Evolutionary conservation across 2,888 invertebrate species (phyloP).

Genomic region (Tachina fera): DNA sequence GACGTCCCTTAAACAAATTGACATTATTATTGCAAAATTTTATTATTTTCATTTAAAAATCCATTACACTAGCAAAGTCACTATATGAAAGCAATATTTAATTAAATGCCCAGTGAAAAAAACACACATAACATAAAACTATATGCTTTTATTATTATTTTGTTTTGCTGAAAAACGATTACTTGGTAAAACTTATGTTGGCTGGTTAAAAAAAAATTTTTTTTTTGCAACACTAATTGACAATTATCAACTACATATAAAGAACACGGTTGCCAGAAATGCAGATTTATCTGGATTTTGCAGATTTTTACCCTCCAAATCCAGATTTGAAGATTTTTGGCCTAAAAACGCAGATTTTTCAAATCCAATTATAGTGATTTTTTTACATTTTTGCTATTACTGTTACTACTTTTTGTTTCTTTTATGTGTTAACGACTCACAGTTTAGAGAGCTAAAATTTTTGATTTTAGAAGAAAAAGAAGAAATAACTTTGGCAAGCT

Average conservation of each 20-base stretch:
- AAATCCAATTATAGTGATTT: too few relatives aligned
- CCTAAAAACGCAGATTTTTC: too few relatives aligned
- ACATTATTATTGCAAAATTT: conserved; percentile 27
- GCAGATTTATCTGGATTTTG: too few relatives aligned
- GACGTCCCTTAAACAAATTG: conserved; percentile 9
- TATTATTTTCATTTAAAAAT: conserved; percentile 24
- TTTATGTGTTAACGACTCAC: too few relatives aligned
- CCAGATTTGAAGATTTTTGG: too few relatives aligned
- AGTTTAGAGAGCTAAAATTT: too few relatives aligned
- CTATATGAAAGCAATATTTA: conserved; percentile 6
- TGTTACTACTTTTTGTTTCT: too few relatives aligned
- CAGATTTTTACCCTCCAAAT: too few relatives aligned
- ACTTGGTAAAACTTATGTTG: conserved; percentile 45
- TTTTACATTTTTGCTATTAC: too few relatives aligned
- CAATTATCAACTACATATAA: conserved; percentile 52
- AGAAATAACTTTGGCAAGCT: too few relatives aligned
- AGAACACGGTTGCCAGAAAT: too few relatives aligned
- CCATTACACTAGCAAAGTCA: conserved; percentile 34
- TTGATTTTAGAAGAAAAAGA: too few relatives aligned
- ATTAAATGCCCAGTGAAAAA: conserved; percentile 26
- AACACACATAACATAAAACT: background rate
- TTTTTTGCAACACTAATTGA: conserved; percentile 61
- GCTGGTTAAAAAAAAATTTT: conserved; percentile 44
- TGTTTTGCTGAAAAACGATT: conserved; percentile 9
- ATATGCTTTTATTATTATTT: conserved; percentile 28